Evolutionary conservation across 64 coral and sea anemone genomes (phyloP), one percentile per base, ranked within the genome.

Genomic region (Stichodactyla mertensii): DNA sequence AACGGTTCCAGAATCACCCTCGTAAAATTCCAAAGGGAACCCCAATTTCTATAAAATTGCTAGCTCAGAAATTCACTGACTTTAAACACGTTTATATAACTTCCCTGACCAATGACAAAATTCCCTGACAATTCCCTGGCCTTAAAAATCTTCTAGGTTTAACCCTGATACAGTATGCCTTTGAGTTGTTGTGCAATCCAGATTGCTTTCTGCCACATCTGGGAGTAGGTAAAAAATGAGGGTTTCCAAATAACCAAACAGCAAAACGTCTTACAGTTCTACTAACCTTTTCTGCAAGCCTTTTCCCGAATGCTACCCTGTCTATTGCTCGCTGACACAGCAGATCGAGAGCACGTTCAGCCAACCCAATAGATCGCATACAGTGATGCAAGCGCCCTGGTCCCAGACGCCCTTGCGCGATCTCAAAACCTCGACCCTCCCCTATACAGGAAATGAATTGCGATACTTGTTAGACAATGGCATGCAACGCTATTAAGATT

Each of bases 351-450:
- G 97, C 86, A 57, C 87, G 93, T 62, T 99, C 92, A 24, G 97
- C 97, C 71, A 85, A 4, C 28, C 97, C 97, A 26, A 99, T 84
- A 0, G 77, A 54, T 51, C 97, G 93, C 97, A 99, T 99, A 51
- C 97, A 99, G 64, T 99, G 97, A 71, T 99, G 97, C 26, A 99
- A 88, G 3, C 97, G 93, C 12, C 97, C 97, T 60, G 97, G 97
- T 31, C 97, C 97, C 61, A 99, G 84, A 57, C 97, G 97, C 10
- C 97, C 97, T 88, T 99, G 97, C 10, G 97, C 93, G 80, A 99
- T 99, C 86, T 99, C 97, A 86, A 99, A 99, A 58, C 97, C 97
- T 51, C 97, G 93, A n/a, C 97, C 97, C 74, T 99, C 97, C 51
- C 97, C 97, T 99, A 16, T 54, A 77, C 83, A 20, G 36, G 10